phyloP scores from a whole-genome alignment of 2,888 invertebrate species.

The Lasioglossum oenotherae region DNA sequence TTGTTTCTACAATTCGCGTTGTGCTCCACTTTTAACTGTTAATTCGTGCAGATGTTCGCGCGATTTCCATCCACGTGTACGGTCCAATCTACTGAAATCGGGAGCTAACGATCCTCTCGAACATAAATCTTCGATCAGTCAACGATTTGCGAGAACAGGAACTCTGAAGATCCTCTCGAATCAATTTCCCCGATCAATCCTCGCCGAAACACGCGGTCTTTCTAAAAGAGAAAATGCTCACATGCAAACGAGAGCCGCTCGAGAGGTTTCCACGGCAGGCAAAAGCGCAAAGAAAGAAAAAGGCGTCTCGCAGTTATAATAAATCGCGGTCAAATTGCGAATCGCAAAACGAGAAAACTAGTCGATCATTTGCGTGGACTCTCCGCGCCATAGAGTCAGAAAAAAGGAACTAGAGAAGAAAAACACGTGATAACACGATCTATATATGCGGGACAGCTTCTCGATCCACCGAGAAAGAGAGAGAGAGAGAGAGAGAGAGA shows the following conservation, averaged over 20 bases:
- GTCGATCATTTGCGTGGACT: not conserved
- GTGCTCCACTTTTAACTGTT: not conserved
- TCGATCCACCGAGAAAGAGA: not conserved
- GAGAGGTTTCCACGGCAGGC: not conserved
- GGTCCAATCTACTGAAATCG: not conserved
- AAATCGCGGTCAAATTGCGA: constrained; percentile 3
- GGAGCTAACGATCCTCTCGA: not conserved
- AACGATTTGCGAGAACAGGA: not conserved
- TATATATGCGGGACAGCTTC: not conserved
- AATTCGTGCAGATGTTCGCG: not conserved
- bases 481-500: not conserved
- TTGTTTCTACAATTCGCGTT: no score
- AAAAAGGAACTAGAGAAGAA: not conserved
- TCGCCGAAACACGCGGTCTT: not conserved
- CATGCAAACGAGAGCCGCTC: not conserved
- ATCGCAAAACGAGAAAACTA: not conserved
- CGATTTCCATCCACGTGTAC: not conserved
- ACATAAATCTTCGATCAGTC: not conserved
- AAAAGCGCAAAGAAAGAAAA: not conserved
- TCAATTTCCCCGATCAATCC: not conserved
- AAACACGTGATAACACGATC: constrained; percentile 16
- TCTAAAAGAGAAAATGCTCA: constrained; percentile 3
- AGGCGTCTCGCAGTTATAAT: not conserved
- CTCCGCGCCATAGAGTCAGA: not conserved
- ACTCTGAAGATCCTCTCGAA: not conserved